A percentile compares a stretch with the other conserved stretches of the same genome.
Evolutionary conservation across 2,797 vertebrate species (phyloP).

Genomic region (Simalia tracyae): DNA sequence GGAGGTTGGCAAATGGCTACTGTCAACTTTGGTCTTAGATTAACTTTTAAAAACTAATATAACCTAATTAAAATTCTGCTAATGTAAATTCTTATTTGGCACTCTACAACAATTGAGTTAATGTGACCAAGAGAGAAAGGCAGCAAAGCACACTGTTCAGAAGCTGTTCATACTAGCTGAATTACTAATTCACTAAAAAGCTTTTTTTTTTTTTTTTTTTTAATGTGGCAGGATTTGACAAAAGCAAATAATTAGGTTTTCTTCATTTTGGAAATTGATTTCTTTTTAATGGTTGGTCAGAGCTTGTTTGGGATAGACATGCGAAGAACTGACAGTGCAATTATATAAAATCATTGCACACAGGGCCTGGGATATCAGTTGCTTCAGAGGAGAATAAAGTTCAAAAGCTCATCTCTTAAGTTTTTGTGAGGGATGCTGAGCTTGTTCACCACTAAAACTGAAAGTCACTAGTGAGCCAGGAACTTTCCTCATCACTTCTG

Average conservation of each 20-base stretch:
- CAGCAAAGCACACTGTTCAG: conserved; percentile 46
- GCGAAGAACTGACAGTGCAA: conserved; percentile 36
- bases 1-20: conserved; percentile 9
- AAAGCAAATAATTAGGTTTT: conserved; percentile 57
- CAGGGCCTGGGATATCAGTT: neutral
- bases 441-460: neutral
- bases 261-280: conserved; percentile 50
- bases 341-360: conserved; percentile 28
- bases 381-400: neutral
- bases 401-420: neutral
- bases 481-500: neutral
- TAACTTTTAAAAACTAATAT: conserved; percentile 57
- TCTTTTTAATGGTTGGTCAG: conserved; percentile 23
- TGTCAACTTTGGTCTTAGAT: conserved; percentile 37
- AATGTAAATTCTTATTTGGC: conserved; percentile 45
- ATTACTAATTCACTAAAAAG: conserved; percentile 58
- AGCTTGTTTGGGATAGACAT: neutral
- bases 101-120: conserved; percentile 53
- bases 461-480: too few relatives aligned
- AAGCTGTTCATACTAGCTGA: conserved; percentile 43
- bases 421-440: neutral
- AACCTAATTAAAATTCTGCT: conserved; percentile 50
- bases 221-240: conserved; percentile 53
- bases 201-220: conserved; percentile 41
- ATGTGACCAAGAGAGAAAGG: conserved; percentile 27